A percentile compares a stretch with the other conserved stretches of the same genome.
Conservation (phyloP, 1,140 invertebrate genomes). For the Hycleus phaleratus region DNA sequence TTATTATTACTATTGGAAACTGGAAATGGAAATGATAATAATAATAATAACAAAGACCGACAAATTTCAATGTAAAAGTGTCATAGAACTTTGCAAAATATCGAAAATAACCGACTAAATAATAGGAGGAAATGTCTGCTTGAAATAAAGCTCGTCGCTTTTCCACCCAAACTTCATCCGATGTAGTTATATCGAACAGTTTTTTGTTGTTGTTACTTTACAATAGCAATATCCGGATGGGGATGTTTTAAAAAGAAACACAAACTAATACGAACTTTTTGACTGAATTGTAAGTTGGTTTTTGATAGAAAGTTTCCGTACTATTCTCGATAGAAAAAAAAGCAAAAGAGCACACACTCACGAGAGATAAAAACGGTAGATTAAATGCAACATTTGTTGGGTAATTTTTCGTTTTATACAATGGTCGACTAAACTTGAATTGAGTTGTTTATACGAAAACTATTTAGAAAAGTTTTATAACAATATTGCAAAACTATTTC, state of each 20-base stretch:
- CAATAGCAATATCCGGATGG: conserved; percentile 18
- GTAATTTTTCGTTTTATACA: conserved; percentile 5
- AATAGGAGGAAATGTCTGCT: conserved; percentile 12
- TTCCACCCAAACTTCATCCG: conserved; percentile 10
- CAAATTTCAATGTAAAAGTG: conserved; percentile 13
- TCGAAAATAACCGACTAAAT: conserved; percentile 7
- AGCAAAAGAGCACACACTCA: background rate
- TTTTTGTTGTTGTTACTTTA: conserved; percentile 14
- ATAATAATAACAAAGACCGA: conserved; percentile 5
- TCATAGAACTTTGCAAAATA: conserved; percentile 3
- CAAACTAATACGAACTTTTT: conserved; percentile 7
- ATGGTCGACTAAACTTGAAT: conserved; percentile 1
- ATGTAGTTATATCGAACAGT: conserved; percentile 19
- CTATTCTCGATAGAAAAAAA: background rate
- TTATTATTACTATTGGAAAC: conserved; percentile 1
- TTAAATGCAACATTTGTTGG: conserved; percentile 11
- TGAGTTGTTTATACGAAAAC: conserved; percentile 3
- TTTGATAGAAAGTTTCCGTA: no score
- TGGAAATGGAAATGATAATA: background rate
- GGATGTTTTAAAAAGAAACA: conserved; percentile 3
- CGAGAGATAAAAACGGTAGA: conserved; percentile 7
- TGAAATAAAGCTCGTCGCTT: conserved; percentile 8
- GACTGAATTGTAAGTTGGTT: no score
- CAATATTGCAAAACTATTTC: no score
- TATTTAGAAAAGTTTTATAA: background rate